Percentiles rank a stretch among this genome's conserved stretches.
phyloP scores from a whole-genome alignment of 2,888 invertebrate genomes.

The Euzophera pinguis region DNA sequence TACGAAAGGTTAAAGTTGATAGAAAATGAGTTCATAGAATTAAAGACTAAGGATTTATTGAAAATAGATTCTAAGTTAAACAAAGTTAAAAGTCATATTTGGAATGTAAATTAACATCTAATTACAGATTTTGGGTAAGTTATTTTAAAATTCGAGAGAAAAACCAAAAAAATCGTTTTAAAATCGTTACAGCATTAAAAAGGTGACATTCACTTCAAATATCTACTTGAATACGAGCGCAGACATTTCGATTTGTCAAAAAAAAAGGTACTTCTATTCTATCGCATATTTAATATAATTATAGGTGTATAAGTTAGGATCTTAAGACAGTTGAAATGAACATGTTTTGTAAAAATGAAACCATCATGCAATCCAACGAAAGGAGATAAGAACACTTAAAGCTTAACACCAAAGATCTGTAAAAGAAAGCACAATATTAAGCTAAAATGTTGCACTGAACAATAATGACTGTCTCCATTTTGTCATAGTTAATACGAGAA shows the following conservation, averaged over 20 bases:
- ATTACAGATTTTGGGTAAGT: no score
- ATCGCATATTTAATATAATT: not conserved
- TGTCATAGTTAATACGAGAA: conserved; percentile 52
- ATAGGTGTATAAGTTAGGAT: not conserved
- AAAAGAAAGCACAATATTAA: conserved; percentile 41
- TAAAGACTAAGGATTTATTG: not conserved
- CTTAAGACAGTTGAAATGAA: conserved; percentile 44
- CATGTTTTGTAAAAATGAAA: conserved; percentile 24
- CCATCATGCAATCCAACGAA: conserved; percentile 45
- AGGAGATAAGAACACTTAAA: conserved; percentile 43
- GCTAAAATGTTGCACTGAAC: conserved; percentile 34
- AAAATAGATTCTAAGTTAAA: not conserved
- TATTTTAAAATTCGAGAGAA: no score
- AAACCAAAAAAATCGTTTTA: no score
- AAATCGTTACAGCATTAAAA: no score
- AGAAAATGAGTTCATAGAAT: not conserved
- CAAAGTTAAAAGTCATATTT: no score
- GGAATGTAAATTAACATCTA: no score
- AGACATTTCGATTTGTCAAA: no score
- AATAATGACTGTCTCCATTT: conserved; percentile 20
- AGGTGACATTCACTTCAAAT: no score
- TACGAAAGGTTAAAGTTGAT: conserved; percentile 14
- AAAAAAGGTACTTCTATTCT: no score
- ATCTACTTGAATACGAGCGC: no score
- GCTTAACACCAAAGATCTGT: conserved; percentile 42